Evolutionary conservation across 2,797 vertebrate species (phyloP).

Genomic region (Lutjanus campechanus): DNA sequence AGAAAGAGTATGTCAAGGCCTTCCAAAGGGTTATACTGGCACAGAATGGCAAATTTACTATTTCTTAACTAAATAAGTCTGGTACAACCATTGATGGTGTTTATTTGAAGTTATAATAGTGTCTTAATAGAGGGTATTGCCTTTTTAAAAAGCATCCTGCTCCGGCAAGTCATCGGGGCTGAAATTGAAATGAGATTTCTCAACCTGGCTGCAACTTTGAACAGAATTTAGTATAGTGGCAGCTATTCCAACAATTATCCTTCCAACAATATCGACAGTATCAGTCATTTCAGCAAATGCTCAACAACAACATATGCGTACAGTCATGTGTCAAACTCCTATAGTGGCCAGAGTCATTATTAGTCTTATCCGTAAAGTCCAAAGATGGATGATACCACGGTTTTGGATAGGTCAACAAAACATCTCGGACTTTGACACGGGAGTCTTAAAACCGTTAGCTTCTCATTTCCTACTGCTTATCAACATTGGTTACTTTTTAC

Average conservation of each 20-base stretch:
- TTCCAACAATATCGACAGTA: neutral
- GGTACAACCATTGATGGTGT: neutral
- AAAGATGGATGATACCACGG: neutral
- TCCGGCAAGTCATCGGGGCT: neutral
- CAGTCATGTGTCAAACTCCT: neutral
- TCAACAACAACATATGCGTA: neutral
- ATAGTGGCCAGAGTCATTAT: neutral
- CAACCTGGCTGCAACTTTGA: neutral
- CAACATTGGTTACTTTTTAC: neutral
- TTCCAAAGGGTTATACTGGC: neutral
- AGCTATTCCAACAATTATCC: neutral
- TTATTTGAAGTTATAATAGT: neutral
- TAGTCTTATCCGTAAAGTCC: neutral
- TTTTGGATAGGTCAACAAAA: slow-evolving; percentile 7
- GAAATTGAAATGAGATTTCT: neutral
- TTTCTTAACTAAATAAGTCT: neutral
- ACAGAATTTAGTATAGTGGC: neutral
- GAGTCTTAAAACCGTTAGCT: neutral
- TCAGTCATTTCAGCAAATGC: neutral
- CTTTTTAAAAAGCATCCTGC: neutral
- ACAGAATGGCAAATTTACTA: neutral
- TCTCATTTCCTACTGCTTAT: neutral
- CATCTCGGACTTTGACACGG: neutral
- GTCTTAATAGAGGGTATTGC: neutral
- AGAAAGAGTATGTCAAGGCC: neutral